A percentile compares a stretch with the other conserved stretches of the same genome.
phyloP scores from a whole-genome alignment of 1,140 invertebrate genomes.

The Atta colombica region DNA sequence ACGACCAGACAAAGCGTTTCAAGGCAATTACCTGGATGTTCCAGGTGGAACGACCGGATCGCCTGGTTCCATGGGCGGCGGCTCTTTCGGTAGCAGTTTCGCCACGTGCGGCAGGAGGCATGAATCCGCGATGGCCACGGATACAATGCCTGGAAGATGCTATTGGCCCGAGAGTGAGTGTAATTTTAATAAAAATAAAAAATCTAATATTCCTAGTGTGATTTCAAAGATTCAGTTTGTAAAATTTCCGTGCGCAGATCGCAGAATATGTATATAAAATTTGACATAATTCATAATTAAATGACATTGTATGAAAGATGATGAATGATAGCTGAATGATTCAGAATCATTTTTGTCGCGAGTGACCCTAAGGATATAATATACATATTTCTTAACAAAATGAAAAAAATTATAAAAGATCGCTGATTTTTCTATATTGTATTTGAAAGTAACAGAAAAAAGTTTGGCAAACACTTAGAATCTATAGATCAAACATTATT shows the following conservation, averaged over 20 bases:
- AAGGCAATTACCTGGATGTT: slow-evolving; percentile 85
- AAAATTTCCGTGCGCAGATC: not conserved
- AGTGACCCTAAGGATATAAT: no score
- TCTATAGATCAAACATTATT: no score
- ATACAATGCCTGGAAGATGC: slow-evolving; percentile 79
- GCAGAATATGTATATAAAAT: no score
- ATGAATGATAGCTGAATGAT: not conserved
- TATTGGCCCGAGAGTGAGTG: slow-evolving; percentile 84
- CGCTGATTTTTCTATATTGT: no score
- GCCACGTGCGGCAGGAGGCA: slow-evolving; percentile 80
- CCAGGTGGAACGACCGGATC: slow-evolving; percentile 80
- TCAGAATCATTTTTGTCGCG: no score
- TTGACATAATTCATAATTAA: no score
- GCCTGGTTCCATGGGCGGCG: slow-evolving; percentile 79
- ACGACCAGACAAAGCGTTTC: slow-evolving; percentile 84
- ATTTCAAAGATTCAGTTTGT: not conserved
- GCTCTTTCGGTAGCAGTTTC: slow-evolving; percentile 79
- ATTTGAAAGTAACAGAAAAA: no score
- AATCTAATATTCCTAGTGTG: not conserved
- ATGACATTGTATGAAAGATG: not conserved
- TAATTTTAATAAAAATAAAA: slow-evolving; percentile 39
- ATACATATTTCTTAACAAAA: no score
- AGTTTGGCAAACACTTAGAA: no score
- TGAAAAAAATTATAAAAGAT: no score
- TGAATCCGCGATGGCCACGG: slow-evolving; percentile 75